Conservation (phyloP, 2,888 invertebrate genomes). For the Troides helena region DNA sequence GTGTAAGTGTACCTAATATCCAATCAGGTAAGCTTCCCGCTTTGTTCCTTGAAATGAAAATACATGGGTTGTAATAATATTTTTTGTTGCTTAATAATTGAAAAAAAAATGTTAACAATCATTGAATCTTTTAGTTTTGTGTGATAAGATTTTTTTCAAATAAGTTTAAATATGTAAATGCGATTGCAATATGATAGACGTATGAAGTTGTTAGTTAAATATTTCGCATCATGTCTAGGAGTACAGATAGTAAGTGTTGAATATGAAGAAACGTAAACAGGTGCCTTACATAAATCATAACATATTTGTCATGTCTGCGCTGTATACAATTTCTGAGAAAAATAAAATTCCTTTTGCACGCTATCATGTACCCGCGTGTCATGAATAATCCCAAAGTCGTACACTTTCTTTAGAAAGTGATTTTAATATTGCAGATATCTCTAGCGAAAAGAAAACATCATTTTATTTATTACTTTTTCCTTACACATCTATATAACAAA, state of each 20-base stretch:
- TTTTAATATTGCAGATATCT: constrained; percentile 17
- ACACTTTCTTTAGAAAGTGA: constrained; percentile 17
- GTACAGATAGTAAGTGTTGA: not conserved
- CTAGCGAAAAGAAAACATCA: not conserved
- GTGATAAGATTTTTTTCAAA: no score
- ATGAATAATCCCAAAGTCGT: constrained; percentile 22
- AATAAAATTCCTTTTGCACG: constrained; percentile 21
- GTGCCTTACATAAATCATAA: constrained; percentile 22
- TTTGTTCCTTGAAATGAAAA: no score
- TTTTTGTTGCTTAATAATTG: no score
- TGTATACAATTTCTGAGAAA: constrained; percentile 15
- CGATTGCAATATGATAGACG: not conserved
- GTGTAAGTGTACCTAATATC: no score
- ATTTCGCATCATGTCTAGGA: not conserved
- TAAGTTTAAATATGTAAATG: no score
- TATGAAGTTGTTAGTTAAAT: not conserved
- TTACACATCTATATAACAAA: not conserved
- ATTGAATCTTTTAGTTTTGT: no score
- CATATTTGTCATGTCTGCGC: constrained; percentile 14
- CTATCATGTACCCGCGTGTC: constrained; percentile 21
- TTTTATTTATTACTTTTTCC: not conserved
- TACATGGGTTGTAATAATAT: no score
- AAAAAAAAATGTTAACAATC: no score
- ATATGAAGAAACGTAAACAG: constrained; percentile 8
- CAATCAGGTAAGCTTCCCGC: no score